Base-by-base conservation (phyloP, 2,888 invertebrate species). In the Eudasyphora cyanicolor region DNA sequence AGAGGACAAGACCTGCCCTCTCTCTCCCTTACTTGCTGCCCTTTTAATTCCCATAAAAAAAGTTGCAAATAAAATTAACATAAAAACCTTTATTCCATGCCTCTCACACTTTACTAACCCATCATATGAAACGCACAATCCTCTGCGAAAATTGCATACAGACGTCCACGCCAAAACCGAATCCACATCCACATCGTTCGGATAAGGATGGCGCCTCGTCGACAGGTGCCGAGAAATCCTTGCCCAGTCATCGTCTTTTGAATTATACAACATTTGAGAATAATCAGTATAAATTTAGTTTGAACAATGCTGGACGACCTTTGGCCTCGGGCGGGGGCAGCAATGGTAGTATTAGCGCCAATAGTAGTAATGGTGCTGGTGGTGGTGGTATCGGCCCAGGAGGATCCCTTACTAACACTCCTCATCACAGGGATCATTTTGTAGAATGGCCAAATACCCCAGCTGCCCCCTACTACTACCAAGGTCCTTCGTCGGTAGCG, bases 221-320 rank as follows among this genome's bases (percentile, higher is more conserved):
- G 77, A 74, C 21, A 49, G 54, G n/a, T 71, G 45, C 38, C n/a
- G 84, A 81, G 71, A 84, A 84, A 81, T 62, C 83, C 73, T 85
- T 82, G 85, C 85, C 86, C 86, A 87, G 88, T 84, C 90, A 90
- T 86, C 91, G 91, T 74, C 87, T 91, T 86, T 89, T 92, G 87
- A 92, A 90, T 88, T 92, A 92, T 87, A 92, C 92, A 69, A 90
- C 92, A 82, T 92, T 91, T 87, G 91, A 91, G 88, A 92, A 92
- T 86, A 92, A 92, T 88, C 92, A 92, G 85, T 92, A 92, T 88
- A 92, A 92, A 88, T 92, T 92, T 88, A 92, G 92, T 85, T 86
- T 92, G 86, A 92, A 91, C 86, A 91, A 91, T 88, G 91, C 88
- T 54, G 21, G 75, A 45, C 82, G 85, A 60, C 78, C 76, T 35